phyloP scores from a whole-genome alignment of 2,888 invertebrate species.

The Cataglyphis cursor region DNA sequence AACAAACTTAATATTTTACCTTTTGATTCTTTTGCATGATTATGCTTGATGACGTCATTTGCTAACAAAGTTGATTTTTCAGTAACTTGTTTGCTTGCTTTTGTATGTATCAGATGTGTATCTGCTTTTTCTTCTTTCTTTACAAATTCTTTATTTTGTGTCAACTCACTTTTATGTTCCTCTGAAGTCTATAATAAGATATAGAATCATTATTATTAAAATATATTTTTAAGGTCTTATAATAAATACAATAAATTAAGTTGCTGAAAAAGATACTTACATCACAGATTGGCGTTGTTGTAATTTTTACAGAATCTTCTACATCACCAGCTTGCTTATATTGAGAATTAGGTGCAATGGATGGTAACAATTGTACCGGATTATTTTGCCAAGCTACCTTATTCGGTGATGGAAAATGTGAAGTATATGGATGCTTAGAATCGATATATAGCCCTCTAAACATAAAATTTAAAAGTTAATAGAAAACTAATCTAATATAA shows the following conservation, averaged over 20 bases:
- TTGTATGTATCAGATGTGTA: constrained; percentile 29
- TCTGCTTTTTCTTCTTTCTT: constrained; percentile 48
- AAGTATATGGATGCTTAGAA: constrained; percentile 60
- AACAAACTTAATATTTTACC: constrained; percentile 56
- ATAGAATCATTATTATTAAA: background rate
- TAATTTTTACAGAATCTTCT: constrained; percentile 69
- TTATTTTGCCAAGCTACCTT: constrained; percentile 79
- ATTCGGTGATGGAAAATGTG: constrained; percentile 78
- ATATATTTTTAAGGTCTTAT: background rate
- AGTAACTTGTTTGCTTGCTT: constrained; percentile 53
- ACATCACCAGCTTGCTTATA: constrained; percentile 65
- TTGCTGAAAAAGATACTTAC: constrained; percentile 60
- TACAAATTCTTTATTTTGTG: constrained; percentile 45
- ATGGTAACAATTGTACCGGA: constrained; percentile 74
- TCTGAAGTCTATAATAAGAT: constrained; percentile 61
- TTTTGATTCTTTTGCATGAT: constrained; percentile 59
- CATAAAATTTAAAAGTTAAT: constrained; percentile 21
- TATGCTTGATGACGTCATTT: constrained; percentile 53
- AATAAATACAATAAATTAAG: background rate
- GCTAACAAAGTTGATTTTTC: constrained; percentile 47
- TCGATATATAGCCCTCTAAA: constrained; percentile 61
- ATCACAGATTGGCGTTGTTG: constrained; percentile 73
- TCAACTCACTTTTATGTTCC: constrained; percentile 58
- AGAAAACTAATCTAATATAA: constrained; percentile 9
- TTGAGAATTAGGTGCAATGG: constrained; percentile 70